Percentiles rank a stretch among this genome's conserved stretches.
phyloP scores from a whole-genome alignment of 2,797 vertebrate genomes.

The Zalophus californianus region DNA sequence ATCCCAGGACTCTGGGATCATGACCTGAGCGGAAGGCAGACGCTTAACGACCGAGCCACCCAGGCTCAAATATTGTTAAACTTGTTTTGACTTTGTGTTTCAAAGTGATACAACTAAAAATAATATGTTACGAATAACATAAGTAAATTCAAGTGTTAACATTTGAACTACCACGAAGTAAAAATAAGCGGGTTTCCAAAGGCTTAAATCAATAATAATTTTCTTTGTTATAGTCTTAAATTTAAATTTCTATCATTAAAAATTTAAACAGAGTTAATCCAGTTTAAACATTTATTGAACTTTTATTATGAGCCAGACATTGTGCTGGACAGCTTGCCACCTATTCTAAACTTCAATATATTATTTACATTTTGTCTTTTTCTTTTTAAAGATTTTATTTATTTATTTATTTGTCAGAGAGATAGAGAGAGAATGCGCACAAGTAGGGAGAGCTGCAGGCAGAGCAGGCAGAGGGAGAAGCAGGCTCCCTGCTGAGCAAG shows the following conservation, averaged over 20 bases:
- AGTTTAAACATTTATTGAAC: slow-evolving; percentile 31
- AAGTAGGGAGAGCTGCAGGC: no score
- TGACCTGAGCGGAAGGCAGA: no score
- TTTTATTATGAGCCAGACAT: slow-evolving; percentile 33
- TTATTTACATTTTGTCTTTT: slow-evolving; percentile 30
- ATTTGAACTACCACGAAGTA: slow-evolving; percentile 17
- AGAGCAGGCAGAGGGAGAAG: no score
- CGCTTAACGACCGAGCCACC: no score
- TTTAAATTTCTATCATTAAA: slow-evolving; percentile 44
- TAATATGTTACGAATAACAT: slow-evolving; percentile 1
- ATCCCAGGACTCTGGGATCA: no score
- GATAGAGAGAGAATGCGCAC: no score
- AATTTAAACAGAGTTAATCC: slow-evolving; percentile 32
- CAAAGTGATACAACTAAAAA: slow-evolving; percentile 44
- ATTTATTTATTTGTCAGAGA: no score
- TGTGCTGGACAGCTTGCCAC: not conserved
- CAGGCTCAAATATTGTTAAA: not conserved
- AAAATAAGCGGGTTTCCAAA: slow-evolving; percentile 38
- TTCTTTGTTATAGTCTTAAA: slow-evolving; percentile 25
- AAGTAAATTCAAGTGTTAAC: slow-evolving; percentile 37
- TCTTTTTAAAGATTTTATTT: no score
- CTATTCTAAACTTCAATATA: slow-evolving; percentile 19
- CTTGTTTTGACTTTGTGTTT: slow-evolving; percentile 65
- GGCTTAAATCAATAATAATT: slow-evolving; percentile 32
- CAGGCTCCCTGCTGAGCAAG: no score